These are phyloP conservation scores for Lordiphosa collinella DNA, from an alignment of 1,140 invertebrate genomes.

Conservation along the genomic window DNA sequence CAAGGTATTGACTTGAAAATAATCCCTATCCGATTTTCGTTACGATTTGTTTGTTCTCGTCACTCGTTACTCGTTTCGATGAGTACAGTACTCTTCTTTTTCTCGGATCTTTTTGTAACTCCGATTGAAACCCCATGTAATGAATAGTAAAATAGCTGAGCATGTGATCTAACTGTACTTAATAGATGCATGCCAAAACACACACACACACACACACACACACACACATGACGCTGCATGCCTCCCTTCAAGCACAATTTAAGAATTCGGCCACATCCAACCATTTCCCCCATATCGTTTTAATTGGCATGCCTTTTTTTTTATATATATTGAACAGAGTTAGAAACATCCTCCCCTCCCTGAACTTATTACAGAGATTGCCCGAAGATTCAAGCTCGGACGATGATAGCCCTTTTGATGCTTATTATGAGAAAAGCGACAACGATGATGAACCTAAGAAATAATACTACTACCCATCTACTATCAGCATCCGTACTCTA, in stretches of 20 bases:
- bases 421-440: conserved; percentile 74
- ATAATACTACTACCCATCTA: conserved; percentile 36
- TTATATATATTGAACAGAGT: conserved; percentile 9
- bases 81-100: conserved; percentile 19
- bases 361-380: conserved; percentile 71
- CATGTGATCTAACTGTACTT: too few species aligned
- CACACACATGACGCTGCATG: too few species aligned
- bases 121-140: conserved; percentile 1
- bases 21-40: conserved; percentile 39
- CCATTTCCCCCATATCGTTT: background rate
- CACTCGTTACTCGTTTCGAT: conserved; percentile 1
- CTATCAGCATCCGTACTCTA: conserved; percentile 4
- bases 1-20: conserved; percentile 68
- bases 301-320: background rate
- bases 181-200: conserved; percentile 18
- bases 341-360: conserved; percentile 26
- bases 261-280: conserved; percentile 1
- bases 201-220: background rate
- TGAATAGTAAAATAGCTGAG: too few species aligned
- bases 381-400: conserved; percentile 78
- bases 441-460: conserved; percentile 63
- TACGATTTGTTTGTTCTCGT: conserved; percentile 49
- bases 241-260: background rate
- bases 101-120: conserved; percentile 22
- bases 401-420: conserved; percentile 78